Evolutionary conservation across 1,140 invertebrate species (phyloP).

Genomic region (Pogonomyrmex barbatus): DNA sequence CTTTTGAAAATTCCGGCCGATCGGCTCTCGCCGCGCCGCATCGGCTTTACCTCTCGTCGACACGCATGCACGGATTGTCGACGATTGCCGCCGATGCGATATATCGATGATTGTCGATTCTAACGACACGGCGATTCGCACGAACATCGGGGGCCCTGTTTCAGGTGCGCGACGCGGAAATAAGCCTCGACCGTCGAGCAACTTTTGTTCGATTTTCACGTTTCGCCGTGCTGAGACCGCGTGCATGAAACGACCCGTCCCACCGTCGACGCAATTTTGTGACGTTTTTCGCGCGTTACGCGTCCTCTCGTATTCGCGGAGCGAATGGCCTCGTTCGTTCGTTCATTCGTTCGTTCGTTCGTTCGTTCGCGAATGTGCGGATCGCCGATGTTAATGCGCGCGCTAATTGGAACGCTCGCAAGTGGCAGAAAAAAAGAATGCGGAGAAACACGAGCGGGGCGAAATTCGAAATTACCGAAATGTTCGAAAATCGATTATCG

Average conservation of each 20-base stretch:
- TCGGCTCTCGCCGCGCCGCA: slow-evolving; percentile 28
- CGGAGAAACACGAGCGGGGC: background rate
- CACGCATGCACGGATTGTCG: slow-evolving; percentile 15
- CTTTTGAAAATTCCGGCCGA: slow-evolving; percentile 49
- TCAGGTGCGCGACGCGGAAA: slow-evolving; percentile 32
- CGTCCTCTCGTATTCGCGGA: background rate
- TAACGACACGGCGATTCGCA: slow-evolving; percentile 28
- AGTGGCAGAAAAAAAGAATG: slow-evolving; percentile 16
- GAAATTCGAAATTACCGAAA: slow-evolving; percentile 45
- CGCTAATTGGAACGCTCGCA: slow-evolving; percentile 51
- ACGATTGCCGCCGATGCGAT: slow-evolving; percentile 9
- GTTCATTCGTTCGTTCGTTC: background rate
- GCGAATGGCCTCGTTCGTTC: background rate
- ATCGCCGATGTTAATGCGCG: slow-evolving; percentile 42
- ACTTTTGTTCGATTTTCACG: slow-evolving; percentile 59
- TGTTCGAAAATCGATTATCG: slow-evolving; percentile 28
- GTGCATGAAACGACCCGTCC: slow-evolving; percentile 22
- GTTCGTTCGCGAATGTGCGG: background rate
- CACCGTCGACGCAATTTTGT: slow-evolving; percentile 27
- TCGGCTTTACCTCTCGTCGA: slow-evolving; percentile 7
- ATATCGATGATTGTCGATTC: slow-evolving; percentile 29
- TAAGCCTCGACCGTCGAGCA: slow-evolving; percentile 30
- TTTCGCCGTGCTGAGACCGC: slow-evolving; percentile 26
- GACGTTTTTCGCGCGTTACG: slow-evolving; percentile 35
- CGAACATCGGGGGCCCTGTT: background rate